Conservation (phyloP, 2,888 invertebrate species). For the Pantelozetes paolii region DNA sequence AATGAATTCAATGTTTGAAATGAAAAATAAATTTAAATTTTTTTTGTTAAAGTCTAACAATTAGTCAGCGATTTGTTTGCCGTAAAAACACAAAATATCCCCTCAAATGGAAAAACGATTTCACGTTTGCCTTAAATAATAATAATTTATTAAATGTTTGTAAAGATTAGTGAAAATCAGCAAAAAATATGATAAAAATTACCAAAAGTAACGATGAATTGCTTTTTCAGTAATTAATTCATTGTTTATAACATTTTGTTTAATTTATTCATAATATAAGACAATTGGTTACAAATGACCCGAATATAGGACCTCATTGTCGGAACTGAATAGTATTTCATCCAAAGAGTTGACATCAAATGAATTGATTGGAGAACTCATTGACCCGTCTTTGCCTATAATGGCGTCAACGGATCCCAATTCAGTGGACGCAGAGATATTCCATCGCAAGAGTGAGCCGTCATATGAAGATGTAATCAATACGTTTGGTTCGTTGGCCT, state of each 20-base stretch:
- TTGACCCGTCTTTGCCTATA: constrained; percentile 19
- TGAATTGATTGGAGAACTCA: constrained; percentile 33
- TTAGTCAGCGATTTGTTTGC: too few species aligned
- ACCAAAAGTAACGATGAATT: background rate
- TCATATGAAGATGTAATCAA: constrained; percentile 37
- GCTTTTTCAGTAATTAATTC: background rate
- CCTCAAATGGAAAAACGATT: background rate
- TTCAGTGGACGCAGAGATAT: constrained; percentile 34
- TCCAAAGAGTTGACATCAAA: constrained; percentile 38
- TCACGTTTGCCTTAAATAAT: constrained; percentile 10
- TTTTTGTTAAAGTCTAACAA: too few species aligned
- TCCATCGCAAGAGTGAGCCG: constrained; percentile 42
- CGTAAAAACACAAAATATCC: too few species aligned
- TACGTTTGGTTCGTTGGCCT: constrained; percentile 33
- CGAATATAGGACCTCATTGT: constrained; percentile 42
- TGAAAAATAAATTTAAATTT: too few species aligned
- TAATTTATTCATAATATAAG: background rate
- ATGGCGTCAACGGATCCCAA: constrained; percentile 41
- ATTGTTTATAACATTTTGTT: background rate
- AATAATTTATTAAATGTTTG: background rate
- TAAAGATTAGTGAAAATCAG: constrained; percentile 14
- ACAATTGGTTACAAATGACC: constrained; percentile 33
- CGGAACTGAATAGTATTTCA: constrained; percentile 40
- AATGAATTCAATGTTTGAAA: too few species aligned
- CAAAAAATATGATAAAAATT: background rate